Evolutionary conservation across 1,140 invertebrate genomes (phyloP), one percentile per base, ranked within the genome.

Genomic region (Sinella curviseta): DNA sequence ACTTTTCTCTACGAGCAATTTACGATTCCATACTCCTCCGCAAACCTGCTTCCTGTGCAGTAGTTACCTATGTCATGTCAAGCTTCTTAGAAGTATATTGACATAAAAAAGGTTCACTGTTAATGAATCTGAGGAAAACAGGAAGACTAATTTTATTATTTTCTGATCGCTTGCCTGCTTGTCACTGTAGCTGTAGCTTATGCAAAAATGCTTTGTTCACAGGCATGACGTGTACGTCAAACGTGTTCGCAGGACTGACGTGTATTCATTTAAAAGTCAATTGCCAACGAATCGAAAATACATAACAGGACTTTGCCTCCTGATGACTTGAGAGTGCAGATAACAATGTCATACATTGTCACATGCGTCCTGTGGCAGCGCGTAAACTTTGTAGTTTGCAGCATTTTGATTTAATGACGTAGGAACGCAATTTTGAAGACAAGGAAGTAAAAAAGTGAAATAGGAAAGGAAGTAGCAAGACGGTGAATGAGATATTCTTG

Each of bases 141-240:
- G 65, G 65, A 70, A 70, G 65, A 70, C 26, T n/a, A 60, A n/a
- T 60, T 60, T 60, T 4, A 60, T 60, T n/a, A n/a, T n/a, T n/a
- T n/a, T n/a, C n/a, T n/a, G n/a, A n/a, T n/a, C n/a, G n/a, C n/a
- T n/a, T n/a, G n/a, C n/a, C n/a, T n/a, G n/a, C n/a, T n/a, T n/a
- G n/a, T n/a, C n/a, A n/a, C n/a, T n/a, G n/a, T n/a, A n/a, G n/a
- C n/a, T n/a, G n/a, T n/a, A n/a, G n/a, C n/a, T n/a, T n/a, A n/a
- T n/a, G n/a, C n/a, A n/a, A n/a, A n/a, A n/a, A n/a, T n/a, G n/a
- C n/a, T n/a, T 48, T 48, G 39, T 48, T 12, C 8, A 48, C 39
- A 48, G 20, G 39, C 39, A 48, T 48, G 39, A 48, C 20, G 20
- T 20, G 8, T 20, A 48, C 39, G 20, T 48, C 39, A 48, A 12